Evolutionary conservation across 2,888 invertebrate species (phyloP).

Genomic region (Pyrocoelia pectoralis): DNA sequence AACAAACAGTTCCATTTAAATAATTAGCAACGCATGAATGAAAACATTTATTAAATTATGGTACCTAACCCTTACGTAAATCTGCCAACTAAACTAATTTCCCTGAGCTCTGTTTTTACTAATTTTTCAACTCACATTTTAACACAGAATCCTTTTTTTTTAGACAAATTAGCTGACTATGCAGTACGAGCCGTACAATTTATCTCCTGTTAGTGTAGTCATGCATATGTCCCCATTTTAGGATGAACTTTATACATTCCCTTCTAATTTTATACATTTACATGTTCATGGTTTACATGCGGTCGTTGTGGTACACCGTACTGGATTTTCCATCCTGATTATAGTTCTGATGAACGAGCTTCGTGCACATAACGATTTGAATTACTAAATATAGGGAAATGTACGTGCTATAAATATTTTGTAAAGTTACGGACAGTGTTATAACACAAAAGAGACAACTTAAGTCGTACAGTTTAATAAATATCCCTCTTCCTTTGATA

Average conservation of each 20-base stretch:
- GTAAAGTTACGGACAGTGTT: not conserved
- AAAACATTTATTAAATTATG: constrained; percentile 27
- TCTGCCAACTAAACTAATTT: constrained; percentile 25
- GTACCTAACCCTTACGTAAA: constrained; percentile 20
- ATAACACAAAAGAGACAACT: too few species aligned
- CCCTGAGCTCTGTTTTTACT: constrained; percentile 20
- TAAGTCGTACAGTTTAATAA: too few species aligned
- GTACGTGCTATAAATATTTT: not conserved
- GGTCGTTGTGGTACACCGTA: constrained; percentile 24
- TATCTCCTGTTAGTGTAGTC: constrained; percentile 36
- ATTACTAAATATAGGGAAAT: constrained; percentile 14
- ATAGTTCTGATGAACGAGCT: constrained; percentile 26
- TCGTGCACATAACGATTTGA: constrained; percentile 5
- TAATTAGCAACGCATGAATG: constrained; percentile 22
- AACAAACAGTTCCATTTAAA: constrained; percentile 22
- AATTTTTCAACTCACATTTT: constrained; percentile 29
- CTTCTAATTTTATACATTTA: constrained; percentile 33
- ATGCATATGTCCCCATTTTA: constrained; percentile 35
- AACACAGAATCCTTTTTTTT: constrained; percentile 24
- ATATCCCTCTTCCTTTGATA: too few species aligned
- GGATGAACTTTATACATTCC: constrained; percentile 27
- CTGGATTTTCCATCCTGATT: constrained; percentile 27
- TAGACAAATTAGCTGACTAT: constrained; percentile 38
- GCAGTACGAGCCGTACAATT: constrained; percentile 37
- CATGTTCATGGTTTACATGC: constrained; percentile 31